These are phyloP conservation scores for Trachelus troglodyta DNA, from an alignment of 2,888 invertebrate genomes.

Conservation along the genomic window DNA sequence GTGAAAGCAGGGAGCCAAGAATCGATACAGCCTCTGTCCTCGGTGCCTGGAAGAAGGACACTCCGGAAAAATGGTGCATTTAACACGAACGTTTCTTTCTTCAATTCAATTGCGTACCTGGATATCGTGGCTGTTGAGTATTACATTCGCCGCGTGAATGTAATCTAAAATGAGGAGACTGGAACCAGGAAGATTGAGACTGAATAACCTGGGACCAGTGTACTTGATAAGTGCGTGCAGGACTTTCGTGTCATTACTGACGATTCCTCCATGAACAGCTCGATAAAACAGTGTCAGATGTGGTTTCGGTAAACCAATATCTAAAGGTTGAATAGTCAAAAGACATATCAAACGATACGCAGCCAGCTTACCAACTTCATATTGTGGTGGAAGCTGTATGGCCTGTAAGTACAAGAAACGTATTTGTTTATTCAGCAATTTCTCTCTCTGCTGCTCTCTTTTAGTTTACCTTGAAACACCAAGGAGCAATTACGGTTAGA, in stretches of 20 bases:
- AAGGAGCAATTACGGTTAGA: conserved; percentile 88
- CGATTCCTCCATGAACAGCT: conserved; percentile 79
- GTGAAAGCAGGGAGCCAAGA: conserved; percentile 85
- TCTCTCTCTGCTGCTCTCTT: not conserved
- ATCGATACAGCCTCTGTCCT: conserved; percentile 92
- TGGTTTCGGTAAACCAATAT: conserved; percentile 70
- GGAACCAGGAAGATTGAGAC: conserved; percentile 88
- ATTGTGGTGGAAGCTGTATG: conserved; percentile 70
- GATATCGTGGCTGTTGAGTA: conserved; percentile 84
- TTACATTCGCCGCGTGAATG: conserved; percentile 88
- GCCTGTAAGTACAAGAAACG: conserved; percentile 64
- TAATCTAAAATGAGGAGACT: conserved; percentile 89
- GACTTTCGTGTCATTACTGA: conserved; percentile 66
- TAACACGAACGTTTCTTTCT: not conserved
- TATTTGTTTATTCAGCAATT: not conserved
- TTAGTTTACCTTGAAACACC: conserved; percentile 87
- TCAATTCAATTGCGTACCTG: conserved; percentile 55
- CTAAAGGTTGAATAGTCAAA: conserved; percentile 82
- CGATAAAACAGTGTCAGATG: conserved; percentile 86
- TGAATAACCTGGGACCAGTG: conserved; percentile 87
- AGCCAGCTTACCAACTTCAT: conserved; percentile 81
- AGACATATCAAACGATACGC: conserved; percentile 88
- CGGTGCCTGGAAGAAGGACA: conserved; percentile 73
- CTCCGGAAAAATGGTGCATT: not conserved
- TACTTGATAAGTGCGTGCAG: conserved; percentile 60